Evolutionary conservation across 2,888 invertebrate species (phyloP).

Genomic region (Oligia latruncula): DNA sequence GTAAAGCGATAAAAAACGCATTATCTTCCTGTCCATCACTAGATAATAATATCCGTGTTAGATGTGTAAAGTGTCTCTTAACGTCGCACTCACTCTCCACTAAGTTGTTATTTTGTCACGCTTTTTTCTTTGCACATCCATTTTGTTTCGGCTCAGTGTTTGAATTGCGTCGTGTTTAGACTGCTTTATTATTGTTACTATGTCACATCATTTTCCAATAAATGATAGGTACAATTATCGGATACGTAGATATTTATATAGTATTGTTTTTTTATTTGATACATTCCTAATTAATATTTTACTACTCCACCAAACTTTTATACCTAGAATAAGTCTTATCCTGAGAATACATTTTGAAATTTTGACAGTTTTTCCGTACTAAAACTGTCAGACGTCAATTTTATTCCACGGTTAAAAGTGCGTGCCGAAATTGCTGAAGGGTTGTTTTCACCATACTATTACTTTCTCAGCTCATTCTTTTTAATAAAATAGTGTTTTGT

Average conservation of each 20-base stretch:
- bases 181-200: not conserved
- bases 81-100: constrained; percentile 11
- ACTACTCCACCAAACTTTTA: too few relatives aligned
- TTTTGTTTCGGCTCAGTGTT: constrained; percentile 8
- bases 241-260: not conserved
- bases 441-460: too few relatives aligned
- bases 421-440: too few relatives aligned
- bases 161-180: not conserved
- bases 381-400: too few relatives aligned
- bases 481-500: too few relatives aligned
- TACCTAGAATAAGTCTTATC: too few relatives aligned
- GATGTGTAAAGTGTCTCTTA: constrained; percentile 38
- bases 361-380: too few relatives aligned
- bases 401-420: too few relatives aligned
- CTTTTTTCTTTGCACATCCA: constrained; percentile 7
- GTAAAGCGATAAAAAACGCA: constrained; percentile 18
- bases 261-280: not conserved
- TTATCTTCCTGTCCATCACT: constrained; percentile 17
- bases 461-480: too few relatives aligned
- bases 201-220: not conserved
- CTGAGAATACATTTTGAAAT: too few relatives aligned
- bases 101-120: constrained; percentile 44
- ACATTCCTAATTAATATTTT: not conserved
- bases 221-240: not conserved
- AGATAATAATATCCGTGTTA: constrained; percentile 3